Base-by-base conservation (phyloP, 2,888 invertebrate genomes). In the Leptogaster cylindrica region DNA sequence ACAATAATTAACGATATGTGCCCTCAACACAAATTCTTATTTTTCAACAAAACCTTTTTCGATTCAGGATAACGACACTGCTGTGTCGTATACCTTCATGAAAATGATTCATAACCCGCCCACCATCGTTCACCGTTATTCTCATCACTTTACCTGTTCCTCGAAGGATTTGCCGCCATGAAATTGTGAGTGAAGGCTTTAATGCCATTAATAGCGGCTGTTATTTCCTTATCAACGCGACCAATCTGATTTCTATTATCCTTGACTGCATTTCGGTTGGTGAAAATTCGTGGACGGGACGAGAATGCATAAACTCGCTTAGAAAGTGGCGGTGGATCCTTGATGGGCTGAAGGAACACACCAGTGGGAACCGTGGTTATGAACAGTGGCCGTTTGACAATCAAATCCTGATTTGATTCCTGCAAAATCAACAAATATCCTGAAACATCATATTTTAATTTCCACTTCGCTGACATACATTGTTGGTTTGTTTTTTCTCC, bases 291-390 rank as follows among this genome's bases (percentile, higher is more conserved):
- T 2, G 89, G 89, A 73, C 84, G 84, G 76, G 88, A 89, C 27
- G 87, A 83, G 76, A 87, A 89, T 41, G 88, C 87, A 76, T 88
- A 89, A 70, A 89, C 80, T 73, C 86, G 79, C 73, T 82, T 74
- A 72, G 77, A 73, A 23, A 75, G 74, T 65, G 77, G 70, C 71
- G 77, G 77, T 67, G 77, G 72, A 52, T 81, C 80, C 5, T 90
- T 89, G 44, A 91, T 90, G 3, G 93, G 92, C 75, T 89, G 87
- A 71, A 92, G 81, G 77, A 92, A 93, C 74, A 88, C 87, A 2
- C 93, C 93, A 61, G 86, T 87, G 73, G 88, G 89, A 44, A 93
- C 93, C 0, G 92, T 92, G 7, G 91, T 92, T 71, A 92, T 87
- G 76, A 93, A 93, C 7, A 91, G 86, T 68, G 87, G 87, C 68